These are phyloP conservation scores for Ploceus nigricollis DNA, from an alignment of 2,113 vertebrate genomes.

Conservation along the genomic window DNA sequence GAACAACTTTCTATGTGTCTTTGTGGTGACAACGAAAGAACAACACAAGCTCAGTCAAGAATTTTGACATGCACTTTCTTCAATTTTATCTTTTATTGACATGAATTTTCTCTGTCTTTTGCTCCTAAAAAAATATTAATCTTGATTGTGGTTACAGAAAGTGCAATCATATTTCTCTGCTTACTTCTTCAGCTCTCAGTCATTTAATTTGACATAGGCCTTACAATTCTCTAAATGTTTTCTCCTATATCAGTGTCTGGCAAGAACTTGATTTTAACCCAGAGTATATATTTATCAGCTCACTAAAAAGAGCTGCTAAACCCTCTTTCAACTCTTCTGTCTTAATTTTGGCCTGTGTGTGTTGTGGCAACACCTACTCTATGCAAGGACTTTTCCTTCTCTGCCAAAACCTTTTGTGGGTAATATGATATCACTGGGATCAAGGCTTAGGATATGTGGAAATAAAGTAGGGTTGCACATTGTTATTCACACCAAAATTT, in stretches of 20 bases:
- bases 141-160: neutral
- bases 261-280: neutral
- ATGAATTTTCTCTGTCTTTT: neutral
- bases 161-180: neutral
- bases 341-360: fast-evolving
- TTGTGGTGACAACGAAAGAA: neutral
- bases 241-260: neutral
- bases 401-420: neutral
- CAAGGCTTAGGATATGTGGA: neutral
- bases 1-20: neutral
- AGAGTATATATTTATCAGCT: neutral
- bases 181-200: neutral
- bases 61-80: neutral
- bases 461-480: neutral
- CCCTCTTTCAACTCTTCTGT: neutral
- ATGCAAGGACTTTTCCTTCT: neutral
- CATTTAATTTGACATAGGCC: neutral
- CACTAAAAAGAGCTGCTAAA: neutral
- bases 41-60: neutral
- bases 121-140: neutral
- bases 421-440: neutral
- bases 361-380: neutral
- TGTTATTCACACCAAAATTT: neutral
- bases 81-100: neutral
- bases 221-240: neutral